Percentiles rank a stretch among this genome's conserved stretches.
Conservation (phyloP, 1,140 invertebrate species). For the Drosophila truncata region DNA sequence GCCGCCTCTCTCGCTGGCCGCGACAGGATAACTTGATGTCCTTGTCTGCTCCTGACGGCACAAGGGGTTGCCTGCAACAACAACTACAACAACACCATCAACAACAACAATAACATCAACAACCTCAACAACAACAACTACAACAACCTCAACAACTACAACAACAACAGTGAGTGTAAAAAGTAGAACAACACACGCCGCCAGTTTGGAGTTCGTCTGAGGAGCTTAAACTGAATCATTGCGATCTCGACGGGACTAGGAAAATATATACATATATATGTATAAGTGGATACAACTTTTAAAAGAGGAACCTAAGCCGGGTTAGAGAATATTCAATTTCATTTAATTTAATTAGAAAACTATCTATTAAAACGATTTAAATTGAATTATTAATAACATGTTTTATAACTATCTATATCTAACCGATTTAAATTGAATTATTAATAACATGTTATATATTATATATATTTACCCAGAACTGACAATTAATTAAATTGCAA, state of each 20-base stretch:
- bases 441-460: background rate
- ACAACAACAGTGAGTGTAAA: slow-evolving; percentile 17
- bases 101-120: too few relatives aligned
- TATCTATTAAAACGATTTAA: background rate
- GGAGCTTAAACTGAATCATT: slow-evolving; percentile 2
- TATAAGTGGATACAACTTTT: background rate
- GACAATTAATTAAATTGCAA: slow-evolving; percentile 5
- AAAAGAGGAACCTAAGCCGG: background rate
- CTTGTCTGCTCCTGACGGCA: slow-evolving; percentile 51
- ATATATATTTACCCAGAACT: background rate
- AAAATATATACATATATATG: background rate
- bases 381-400: background rate
- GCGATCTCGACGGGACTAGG: background rate
- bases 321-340: too few relatives aligned
- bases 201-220: slow-evolving; percentile 25
- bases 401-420: background rate
- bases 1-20: slow-evolving; percentile 18
- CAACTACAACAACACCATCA: slow-evolving; percentile 1
- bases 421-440: background rate
- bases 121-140: background rate
- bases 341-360: background rate
- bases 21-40: slow-evolving; percentile 54
- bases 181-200: slow-evolving; percentile 37
- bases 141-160: slow-evolving; percentile 1
- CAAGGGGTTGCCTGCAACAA: background rate